These are phyloP conservation scores for Grammomys dolichurus DNA, from an alignment of 2,113 vertebrate genomes.

Conservation along the genomic window DNA sequence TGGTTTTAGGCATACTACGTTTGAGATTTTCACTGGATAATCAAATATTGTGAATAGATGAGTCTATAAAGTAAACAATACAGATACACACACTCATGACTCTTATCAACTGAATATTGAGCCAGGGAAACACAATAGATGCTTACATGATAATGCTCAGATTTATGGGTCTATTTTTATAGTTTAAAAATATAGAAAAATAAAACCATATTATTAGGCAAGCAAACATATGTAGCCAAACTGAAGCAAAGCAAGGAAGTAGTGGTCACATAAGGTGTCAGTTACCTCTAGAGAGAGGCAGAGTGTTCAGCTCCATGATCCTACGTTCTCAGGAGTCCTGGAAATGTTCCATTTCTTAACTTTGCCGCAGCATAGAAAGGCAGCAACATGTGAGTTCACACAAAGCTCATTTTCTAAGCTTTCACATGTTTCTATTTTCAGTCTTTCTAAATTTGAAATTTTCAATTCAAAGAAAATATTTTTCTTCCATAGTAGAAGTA, in stretches of 20 bases:
- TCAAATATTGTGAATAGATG: background rate
- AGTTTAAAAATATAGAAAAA: background rate
- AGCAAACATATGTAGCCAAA: background rate
- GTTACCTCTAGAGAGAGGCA: background rate
- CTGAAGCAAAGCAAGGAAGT: background rate
- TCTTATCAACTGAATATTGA: background rate
- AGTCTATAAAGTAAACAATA: background rate
- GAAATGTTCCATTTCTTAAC: background rate
- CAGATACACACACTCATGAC: no score
- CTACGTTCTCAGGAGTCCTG: background rate
- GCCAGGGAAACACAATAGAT: background rate
- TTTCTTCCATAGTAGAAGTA: background rate
- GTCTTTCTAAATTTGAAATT: background rate
- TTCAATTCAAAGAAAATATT: background rate
- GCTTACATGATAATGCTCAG: background rate
- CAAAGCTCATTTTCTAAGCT: background rate
- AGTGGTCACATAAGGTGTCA: background rate
- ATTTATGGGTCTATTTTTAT: background rate
- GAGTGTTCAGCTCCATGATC: background rate
- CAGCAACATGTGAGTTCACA: background rate
- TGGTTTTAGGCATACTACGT: background rate
- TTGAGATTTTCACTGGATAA: background rate
- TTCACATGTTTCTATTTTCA: background rate
- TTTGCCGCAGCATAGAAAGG: background rate
- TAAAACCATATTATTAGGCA: background rate